These are phyloP conservation scores for Sturnira hondurensis DNA, from an alignment of 2,113 vertebrate genomes.

Conservation along the genomic window DNA sequence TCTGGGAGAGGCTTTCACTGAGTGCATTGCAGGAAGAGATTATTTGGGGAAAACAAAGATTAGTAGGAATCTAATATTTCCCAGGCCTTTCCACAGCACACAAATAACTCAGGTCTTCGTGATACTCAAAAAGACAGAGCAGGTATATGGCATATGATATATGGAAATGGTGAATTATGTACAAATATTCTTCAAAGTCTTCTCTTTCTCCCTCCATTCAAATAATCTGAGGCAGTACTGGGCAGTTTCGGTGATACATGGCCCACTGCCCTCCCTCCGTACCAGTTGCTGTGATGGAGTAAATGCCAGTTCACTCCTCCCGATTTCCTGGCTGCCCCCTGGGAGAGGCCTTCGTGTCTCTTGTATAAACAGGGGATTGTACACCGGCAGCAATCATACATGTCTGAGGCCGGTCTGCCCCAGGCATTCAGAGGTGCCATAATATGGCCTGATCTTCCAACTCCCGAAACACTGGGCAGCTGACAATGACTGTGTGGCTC, in stretches of 20 bases:
- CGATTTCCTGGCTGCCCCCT: neutral
- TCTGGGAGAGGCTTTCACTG: neutral
- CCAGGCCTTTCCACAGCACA: neutral
- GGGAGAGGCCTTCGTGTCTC: neutral
- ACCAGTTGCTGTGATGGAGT: neutral
- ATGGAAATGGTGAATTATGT: neutral
- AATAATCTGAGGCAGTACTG: neutral
- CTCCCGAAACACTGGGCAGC: neutral
- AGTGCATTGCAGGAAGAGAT: neutral
- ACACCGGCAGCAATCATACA: neutral
- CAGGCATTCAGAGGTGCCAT: neutral
- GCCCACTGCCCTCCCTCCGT: neutral
- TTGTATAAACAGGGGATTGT: neutral
- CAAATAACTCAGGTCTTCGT: neutral
- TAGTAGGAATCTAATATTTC: neutral
- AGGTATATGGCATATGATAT: neutral
- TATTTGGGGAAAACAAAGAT: neutral
- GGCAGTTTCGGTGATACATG: neutral
- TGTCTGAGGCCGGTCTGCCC: neutral
- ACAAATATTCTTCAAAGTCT: neutral
- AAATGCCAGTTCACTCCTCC: neutral
- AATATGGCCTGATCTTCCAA: neutral
- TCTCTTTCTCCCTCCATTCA: neutral
- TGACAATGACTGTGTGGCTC: neutral
- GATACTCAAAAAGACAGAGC: neutral